Conservation (phyloP, 2,113 vertebrate species). For the Hymenochirus boettgeri region DNA sequence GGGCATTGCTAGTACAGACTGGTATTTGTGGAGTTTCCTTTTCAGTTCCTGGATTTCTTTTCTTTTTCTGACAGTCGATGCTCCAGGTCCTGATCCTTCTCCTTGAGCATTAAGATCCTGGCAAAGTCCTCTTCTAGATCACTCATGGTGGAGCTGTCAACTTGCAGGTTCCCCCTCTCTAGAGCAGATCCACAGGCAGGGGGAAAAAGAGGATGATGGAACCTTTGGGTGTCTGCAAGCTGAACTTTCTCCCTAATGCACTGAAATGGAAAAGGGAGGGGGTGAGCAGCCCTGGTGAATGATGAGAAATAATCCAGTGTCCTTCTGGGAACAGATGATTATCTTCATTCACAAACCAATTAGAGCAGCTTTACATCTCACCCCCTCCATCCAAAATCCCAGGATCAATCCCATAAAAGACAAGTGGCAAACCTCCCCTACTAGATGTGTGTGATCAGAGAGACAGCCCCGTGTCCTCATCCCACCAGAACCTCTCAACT, state of each 20-base stretch:
- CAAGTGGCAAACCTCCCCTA: slow-evolving; percentile 25
- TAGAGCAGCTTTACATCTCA: slow-evolving; percentile 67
- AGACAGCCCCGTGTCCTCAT: slow-evolving; percentile 50
- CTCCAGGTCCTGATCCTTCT: slow-evolving; percentile 89
- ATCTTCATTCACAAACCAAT: slow-evolving; percentile 86
- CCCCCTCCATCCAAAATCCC: slow-evolving; percentile 31
- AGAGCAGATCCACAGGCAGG: neutral
- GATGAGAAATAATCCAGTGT: slow-evolving; percentile 61
- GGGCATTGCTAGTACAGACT: slow-evolving; percentile 91
- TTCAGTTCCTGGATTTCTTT: slow-evolving; percentile 87
- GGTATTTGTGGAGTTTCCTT: slow-evolving; percentile 93
- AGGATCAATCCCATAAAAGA: slow-evolving; percentile 52
- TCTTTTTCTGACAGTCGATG: slow-evolving; percentile 84
- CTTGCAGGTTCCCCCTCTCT: neutral
- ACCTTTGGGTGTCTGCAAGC: slow-evolving; percentile 34
- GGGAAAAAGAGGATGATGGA: slow-evolving; percentile 29
- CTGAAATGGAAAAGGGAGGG: slow-evolving; percentile 47
- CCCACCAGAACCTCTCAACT: slow-evolving; percentile 40
- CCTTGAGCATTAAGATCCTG: slow-evolving; percentile 87
- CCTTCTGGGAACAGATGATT: slow-evolving; percentile 69
- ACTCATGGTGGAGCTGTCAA: slow-evolving; percentile 64
- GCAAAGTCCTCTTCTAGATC: slow-evolving; percentile 94
- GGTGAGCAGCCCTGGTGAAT: slow-evolving; percentile 46
- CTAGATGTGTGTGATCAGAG: slow-evolving; percentile 44
- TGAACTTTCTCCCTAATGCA: slow-evolving; percentile 48